Percentiles rank a stretch among this genome's conserved stretches.
These are phyloP conservation scores for Microcebus murinus DNA, from an alignment of 2,113 vertebrate species.

Conservation along the genomic window DNA sequence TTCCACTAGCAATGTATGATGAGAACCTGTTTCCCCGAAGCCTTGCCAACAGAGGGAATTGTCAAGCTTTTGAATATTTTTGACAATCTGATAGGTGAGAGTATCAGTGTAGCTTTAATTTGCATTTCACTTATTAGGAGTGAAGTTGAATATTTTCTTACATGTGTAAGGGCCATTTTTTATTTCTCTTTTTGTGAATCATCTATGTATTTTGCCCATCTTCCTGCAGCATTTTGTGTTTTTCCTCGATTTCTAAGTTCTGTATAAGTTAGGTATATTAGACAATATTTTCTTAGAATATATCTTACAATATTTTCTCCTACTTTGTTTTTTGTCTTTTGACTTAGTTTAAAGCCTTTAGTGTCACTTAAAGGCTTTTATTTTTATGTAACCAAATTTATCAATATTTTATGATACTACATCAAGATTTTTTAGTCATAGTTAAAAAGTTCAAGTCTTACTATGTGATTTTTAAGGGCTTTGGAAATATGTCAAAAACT, in stretches of 20 bases:
- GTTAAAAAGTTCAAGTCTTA: not conserved
- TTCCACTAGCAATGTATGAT: not conserved
- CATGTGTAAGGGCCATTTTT: not conserved
- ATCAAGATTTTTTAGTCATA: not conserved
- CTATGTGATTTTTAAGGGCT: not conserved
- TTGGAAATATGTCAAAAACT: not conserved
- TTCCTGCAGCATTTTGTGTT: not conserved
- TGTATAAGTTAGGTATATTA: not conserved
- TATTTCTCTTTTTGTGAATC: not conserved
- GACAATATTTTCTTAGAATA: not conserved
- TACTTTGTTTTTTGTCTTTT: not conserved
- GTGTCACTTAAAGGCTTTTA: not conserved
- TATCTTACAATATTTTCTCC: not conserved
- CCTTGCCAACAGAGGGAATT: not conserved
- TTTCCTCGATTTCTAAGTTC: not conserved
- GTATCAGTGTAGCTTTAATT: not conserved
- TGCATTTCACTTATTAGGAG: not conserved
- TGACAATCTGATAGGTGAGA: not conserved
- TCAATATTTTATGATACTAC: not conserved
- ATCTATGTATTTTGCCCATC: not conserved
- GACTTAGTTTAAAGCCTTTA: not conserved
- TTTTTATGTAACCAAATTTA: not conserved
- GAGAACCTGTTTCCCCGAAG: not conserved
- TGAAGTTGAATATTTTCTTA: not conserved
- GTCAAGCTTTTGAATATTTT: not conserved